These are phyloP conservation scores for Fukomys damarensis DNA, from an alignment of 2,113 vertebrate species.

Conservation along the genomic window DNA sequence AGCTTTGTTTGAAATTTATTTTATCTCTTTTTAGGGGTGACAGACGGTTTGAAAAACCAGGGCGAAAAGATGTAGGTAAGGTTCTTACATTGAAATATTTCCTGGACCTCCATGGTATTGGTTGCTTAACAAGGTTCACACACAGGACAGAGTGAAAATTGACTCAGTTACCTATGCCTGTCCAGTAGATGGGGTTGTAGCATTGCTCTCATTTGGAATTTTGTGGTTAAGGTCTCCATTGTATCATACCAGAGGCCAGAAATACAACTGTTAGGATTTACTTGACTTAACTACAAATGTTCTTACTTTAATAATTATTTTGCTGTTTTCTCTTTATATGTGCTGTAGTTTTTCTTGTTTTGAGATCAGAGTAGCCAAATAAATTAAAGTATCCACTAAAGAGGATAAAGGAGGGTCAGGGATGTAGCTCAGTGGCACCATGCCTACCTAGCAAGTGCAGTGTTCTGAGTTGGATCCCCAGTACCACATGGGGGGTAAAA, in stretches of 20 bases:
- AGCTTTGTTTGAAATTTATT: constrained; percentile 81
- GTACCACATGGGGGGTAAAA: too few species aligned
- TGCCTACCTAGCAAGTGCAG: too few species aligned
- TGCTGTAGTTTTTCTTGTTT: not conserved
- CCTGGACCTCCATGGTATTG: not conserved
- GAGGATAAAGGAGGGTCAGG: not conserved
- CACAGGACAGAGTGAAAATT: not conserved
- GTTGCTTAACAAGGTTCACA: constrained; percentile 13
- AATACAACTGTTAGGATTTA: not conserved
- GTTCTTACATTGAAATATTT: constrained; percentile 76
- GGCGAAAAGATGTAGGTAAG: constrained; percentile 99
- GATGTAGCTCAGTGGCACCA: too few species aligned
- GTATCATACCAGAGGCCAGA: not conserved
- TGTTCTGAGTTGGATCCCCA: too few species aligned
- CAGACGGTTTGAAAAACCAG: constrained; percentile 99
- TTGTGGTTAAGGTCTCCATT: not conserved
- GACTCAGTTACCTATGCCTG: not conserved
- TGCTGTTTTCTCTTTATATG: not conserved
- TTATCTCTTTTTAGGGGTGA: constrained; percentile 92
- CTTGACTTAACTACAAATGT: not conserved
- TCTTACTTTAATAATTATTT: not conserved
- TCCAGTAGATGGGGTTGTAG: constrained; percentile 70
- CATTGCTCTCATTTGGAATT: not conserved
- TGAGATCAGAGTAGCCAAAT: constrained; percentile 24
- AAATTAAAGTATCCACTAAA: not conserved